Evolutionary conservation across 2,113 vertebrate genomes (phyloP), one percentile per base, ranked within the genome.

Genomic region (Clupea harengus): DNA sequence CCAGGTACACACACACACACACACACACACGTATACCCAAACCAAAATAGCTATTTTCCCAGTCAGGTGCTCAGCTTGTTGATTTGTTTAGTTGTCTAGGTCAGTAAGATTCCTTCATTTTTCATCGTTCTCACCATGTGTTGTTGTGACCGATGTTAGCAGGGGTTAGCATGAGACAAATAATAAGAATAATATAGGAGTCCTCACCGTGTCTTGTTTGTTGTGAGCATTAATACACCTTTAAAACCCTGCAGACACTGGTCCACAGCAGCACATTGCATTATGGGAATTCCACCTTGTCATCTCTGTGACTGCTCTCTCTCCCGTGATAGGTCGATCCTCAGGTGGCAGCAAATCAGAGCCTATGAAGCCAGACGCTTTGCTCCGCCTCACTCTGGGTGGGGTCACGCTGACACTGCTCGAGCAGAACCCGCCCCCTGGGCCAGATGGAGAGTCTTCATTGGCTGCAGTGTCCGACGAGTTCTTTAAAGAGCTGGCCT

Each of bases 341-440:
- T 88, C 90, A 9, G 94, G 93, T 49, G 91, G 91, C 0, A 84
- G 92, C 83, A 92, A 94, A 75, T 89, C 90, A 0, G 96, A 97
- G 82, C 94, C 92, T 86, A 89, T 96, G 88, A 97, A 97, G 89
- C 93, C 96, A 0, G 96, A 97, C 44, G 93, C 93, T 0, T 92
- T 97, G 88, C 86, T 98, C 83, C 95, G 96, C 82, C 92, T 98
- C 89, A 95, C 96, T 1, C 50, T 98, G 0, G 97, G 97, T 0
- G 97, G 97, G 0, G 87, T 97, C 85, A 97, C 97, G 0, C 81
- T 97, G 39, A 97, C 96, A 28, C 88, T 97, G 87, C 95, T 97
- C 49, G 95, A 97, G 89, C 94, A 95, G 0, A 93, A 95, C 82
- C 93, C 91, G 0, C 83, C 89, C 54, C 81, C 89, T 4, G 87